Percentiles rank a stretch among this genome's conserved stretches.
Evolutionary conservation across 2,113 vertebrate species (phyloP).

Genomic region (Leucopternis melanops): DNA sequence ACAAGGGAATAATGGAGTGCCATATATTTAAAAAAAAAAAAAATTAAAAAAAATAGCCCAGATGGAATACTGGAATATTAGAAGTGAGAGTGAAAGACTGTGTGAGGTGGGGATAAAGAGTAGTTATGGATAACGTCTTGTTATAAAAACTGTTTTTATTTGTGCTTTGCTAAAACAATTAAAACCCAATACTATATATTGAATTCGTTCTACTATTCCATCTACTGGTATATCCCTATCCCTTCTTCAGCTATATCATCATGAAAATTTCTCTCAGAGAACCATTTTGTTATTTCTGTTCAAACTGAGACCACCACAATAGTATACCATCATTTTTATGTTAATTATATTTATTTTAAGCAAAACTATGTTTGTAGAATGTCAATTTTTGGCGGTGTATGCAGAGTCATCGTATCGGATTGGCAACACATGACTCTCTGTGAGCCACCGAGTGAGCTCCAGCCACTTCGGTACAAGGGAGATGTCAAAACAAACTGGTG

Average conservation of each 20-base stretch:
- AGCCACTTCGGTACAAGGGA: constrained; percentile 63
- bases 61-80: background rate
- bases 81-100: background rate
- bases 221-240: background rate
- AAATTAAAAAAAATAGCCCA: background rate
- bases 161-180: background rate
- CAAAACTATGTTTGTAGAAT: too few species aligned
- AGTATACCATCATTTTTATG: background rate
- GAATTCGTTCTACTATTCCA: background rate
- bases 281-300: background rate
- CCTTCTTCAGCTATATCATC: background rate
- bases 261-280: background rate
- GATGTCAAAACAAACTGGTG: constrained; percentile 65
- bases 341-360: background rate
- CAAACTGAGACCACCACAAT: background rate
- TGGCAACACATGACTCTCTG: constrained; percentile 51
- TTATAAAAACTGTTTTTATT: background rate
- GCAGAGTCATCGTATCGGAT: constrained; percentile 65
- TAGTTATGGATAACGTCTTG: background rate
- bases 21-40: too few species aligned
- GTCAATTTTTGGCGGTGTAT: constrained; percentile 61
- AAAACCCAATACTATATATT: background rate
- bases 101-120: background rate
- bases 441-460: constrained; percentile 58
- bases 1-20: too few species aligned